Evolutionary conservation across 2,888 invertebrate species (phyloP).

Genomic region (Epistrophella euchroma): DNA sequence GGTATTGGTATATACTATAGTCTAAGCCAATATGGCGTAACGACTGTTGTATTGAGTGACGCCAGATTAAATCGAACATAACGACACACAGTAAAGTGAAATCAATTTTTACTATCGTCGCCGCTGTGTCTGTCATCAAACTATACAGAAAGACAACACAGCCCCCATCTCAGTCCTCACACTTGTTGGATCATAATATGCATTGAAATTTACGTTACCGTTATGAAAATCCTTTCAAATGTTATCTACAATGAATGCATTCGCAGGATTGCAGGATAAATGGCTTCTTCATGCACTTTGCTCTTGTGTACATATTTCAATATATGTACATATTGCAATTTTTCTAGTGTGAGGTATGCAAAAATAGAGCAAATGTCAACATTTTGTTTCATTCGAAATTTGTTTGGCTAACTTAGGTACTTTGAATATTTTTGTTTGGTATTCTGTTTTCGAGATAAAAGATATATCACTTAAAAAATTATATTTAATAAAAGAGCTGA

Average conservation of each 20-base stretch:
- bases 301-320: not conserved
- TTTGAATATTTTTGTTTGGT: no score
- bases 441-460: no score
- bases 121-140: no score
- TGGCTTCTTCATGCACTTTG: not conserved
- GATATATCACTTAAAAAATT: no score
- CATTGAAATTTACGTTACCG: not conserved
- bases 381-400: no score
- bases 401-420: no score
- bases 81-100: not conserved
- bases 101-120: not conserved
- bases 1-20: not conserved
- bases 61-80: not conserved
- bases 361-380: no score
- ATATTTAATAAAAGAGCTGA: no score
- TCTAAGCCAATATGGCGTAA: not conserved
- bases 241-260: not conserved
- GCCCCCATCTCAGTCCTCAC: no score
- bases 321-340: no score
- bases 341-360: no score
- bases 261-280: not conserved
- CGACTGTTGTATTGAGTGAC: constrained; percentile 1
- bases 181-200: not conserved
- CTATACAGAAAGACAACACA: no score
- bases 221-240: not conserved